These are phyloP conservation scores for Spheniscus mendiculus DNA, from an alignment of 2,113 vertebrate genomes.

Conservation along the genomic window DNA sequence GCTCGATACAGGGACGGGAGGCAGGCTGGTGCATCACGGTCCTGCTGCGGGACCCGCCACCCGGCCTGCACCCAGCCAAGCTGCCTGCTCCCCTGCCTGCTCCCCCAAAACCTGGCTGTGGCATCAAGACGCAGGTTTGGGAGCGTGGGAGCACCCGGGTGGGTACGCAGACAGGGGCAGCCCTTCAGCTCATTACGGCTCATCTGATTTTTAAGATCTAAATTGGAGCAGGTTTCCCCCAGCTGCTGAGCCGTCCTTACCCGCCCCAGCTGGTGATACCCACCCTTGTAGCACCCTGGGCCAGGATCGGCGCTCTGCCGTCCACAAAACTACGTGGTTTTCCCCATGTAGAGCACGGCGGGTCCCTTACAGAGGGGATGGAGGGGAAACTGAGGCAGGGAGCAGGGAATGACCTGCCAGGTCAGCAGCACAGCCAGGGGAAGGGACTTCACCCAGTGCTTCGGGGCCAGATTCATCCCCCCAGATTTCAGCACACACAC, in stretches of 20 bases:
- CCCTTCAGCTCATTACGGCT: neutral
- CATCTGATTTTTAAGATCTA: neutral
- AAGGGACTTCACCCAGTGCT: neutral
- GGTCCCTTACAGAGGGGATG: fast-evolving
- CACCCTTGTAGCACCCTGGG: fast-evolving
- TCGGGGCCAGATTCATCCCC: neutral
- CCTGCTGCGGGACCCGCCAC: neutral
- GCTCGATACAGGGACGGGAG: neutral
- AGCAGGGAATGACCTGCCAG: too few relatives aligned
- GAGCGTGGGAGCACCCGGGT: fast-evolving
- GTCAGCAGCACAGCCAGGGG: neutral
- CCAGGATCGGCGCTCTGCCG: neutral
- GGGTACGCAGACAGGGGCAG: neutral
- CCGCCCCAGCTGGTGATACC: neutral
- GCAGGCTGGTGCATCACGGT: neutral
- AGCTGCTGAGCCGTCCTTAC: neutral
- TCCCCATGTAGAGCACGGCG: fast-evolving
- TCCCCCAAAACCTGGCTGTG: neutral
- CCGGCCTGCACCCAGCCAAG: neutral
- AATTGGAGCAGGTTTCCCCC: neutral
- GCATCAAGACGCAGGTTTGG: neutral
- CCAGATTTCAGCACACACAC: neutral
- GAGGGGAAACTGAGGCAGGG: conserved; percentile 4
- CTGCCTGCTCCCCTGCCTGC: neutral
- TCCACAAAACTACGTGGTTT: fast-evolving